phyloP scores from a whole-genome alignment of 2,888 invertebrate species.

The Cryptops parisi region DNA sequence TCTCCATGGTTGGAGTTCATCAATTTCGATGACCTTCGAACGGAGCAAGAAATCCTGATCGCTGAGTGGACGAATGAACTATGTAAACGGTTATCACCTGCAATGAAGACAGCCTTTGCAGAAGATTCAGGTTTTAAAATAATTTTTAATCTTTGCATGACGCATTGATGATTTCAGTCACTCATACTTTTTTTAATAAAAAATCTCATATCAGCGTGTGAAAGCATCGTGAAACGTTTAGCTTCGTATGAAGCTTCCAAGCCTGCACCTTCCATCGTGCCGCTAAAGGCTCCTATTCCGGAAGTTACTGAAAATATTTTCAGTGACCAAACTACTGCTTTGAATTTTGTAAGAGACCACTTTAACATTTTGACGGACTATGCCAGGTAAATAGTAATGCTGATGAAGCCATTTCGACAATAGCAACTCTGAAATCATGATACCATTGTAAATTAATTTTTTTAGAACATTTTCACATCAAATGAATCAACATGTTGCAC shows the following conservation, averaged over 20 bases:
- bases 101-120: too few relatives aligned
- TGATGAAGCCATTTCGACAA: too few relatives aligned
- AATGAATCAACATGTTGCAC: slow-evolving; percentile 47
- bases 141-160: too few relatives aligned
- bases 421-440: neutral
- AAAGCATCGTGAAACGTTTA: slow-evolving; percentile 24
- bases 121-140: too few relatives aligned
- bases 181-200: too few relatives aligned
- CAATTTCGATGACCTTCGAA: slow-evolving; percentile 43
- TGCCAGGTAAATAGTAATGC: slow-evolving; percentile 36
- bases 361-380: slow-evolving; percentile 36
- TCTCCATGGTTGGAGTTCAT: slow-evolving; percentile 52
- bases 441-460: slow-evolving; percentile 20
- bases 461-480: slow-evolving; percentile 44
- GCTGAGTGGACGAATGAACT: too few relatives aligned
- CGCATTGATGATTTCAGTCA: too few relatives aligned
- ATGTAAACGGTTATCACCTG: too few relatives aligned
- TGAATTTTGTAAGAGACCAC: slow-evolving; percentile 35
- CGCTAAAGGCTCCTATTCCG: slow-evolving; percentile 35
- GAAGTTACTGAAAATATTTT: slow-evolving; percentile 32
- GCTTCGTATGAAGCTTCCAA: slow-evolving; percentile 43
- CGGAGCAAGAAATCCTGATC: too few relatives aligned
- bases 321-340: slow-evolving; percentile 33
- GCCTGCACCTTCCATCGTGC: slow-evolving; percentile 40
- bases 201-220: slow-evolving; percentile 1